Conservation (phyloP, 2,797 vertebrate genomes). For the Brachyrhaphis roseni region DNA sequence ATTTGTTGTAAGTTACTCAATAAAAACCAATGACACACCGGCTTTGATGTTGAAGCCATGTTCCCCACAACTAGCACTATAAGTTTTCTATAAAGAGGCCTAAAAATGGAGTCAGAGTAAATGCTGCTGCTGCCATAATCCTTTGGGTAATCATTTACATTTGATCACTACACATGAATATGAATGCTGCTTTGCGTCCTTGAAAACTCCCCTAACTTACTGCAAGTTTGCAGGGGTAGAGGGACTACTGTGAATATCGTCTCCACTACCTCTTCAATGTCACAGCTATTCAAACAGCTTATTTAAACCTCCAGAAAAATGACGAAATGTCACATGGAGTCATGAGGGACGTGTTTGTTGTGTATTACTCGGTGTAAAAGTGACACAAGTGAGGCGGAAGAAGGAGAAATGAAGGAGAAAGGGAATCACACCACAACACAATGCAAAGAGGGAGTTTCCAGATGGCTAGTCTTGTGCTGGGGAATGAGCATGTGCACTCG, state of each 20-base stretch:
- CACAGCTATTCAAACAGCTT: constrained; percentile 40
- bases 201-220: constrained; percentile 57
- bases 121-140: constrained; percentile 60
- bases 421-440: constrained; percentile 17
- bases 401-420: constrained; percentile 16
- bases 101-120: constrained; percentile 51
- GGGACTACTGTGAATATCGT: constrained; percentile 38
- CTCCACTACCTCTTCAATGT: constrained; percentile 36
- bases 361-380: constrained; percentile 19
- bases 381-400: constrained; percentile 6
- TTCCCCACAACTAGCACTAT: constrained; percentile 42
- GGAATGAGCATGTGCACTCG: constrained; percentile 38
- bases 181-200: constrained; percentile 63
- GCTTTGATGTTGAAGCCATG: constrained; percentile 66
- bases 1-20: constrained; percentile 45
- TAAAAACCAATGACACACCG: constrained; percentile 46
- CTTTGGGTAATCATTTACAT: constrained; percentile 69
- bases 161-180: constrained; percentile 69
- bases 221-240: constrained; percentile 20
- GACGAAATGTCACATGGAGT: constrained; percentile 27
- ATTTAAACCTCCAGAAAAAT: constrained; percentile 36
- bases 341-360: constrained; percentile 27
- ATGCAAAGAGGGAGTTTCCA: constrained; percentile 54
- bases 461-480: constrained; percentile 41
- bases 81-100: constrained; percentile 48